Evolutionary conservation across 2,888 invertebrate genomes (phyloP).

Genomic region (Drosophila sordidapex): DNA sequence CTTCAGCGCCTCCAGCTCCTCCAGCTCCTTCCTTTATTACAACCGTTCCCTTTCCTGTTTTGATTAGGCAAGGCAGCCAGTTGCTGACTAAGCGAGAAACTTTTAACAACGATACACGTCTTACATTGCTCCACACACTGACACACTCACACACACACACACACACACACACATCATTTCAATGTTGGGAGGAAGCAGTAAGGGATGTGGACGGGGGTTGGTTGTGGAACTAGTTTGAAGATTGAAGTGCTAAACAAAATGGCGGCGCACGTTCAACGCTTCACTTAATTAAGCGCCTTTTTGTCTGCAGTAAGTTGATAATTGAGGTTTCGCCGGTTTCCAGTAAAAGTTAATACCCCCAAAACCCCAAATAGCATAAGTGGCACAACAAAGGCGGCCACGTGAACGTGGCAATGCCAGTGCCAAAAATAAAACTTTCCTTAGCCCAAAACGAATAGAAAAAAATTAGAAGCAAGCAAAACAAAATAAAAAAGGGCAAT

Average conservation of each 20-base stretch:
- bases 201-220: not conserved
- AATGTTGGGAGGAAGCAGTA: not conserved
- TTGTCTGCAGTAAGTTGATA: slow-evolving; percentile 78
- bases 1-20: not conserved
- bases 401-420: slow-evolving; percentile 3
- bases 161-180: slow-evolving; percentile 13
- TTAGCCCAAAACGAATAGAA: slow-evolving; percentile 1
- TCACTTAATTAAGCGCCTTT: slow-evolving; percentile 78
- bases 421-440: slow-evolving; percentile 15
- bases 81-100: slow-evolving; percentile 55
- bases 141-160: not conserved
- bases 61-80: slow-evolving; percentile 32
- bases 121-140: slow-evolving; percentile 39
- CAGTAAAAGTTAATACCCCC: slow-evolving; percentile 70
- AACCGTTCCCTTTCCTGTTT: not conserved
- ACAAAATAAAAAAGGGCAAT: slow-evolving; percentile 22
- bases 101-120: slow-evolving; percentile 50
- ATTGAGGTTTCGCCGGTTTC: slow-evolving; percentile 73
- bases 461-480: slow-evolving; percentile 17
- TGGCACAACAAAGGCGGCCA: slow-evolving; percentile 58
- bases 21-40: not conserved
- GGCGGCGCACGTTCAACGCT: slow-evolving; percentile 69
- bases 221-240: not conserved
- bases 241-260: slow-evolving; percentile 44
- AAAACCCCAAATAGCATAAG: slow-evolving; percentile 60